These are phyloP conservation scores for Alouatta caraya DNA, from an alignment of 2,797 vertebrate genomes.

Conservation along the genomic window DNA sequence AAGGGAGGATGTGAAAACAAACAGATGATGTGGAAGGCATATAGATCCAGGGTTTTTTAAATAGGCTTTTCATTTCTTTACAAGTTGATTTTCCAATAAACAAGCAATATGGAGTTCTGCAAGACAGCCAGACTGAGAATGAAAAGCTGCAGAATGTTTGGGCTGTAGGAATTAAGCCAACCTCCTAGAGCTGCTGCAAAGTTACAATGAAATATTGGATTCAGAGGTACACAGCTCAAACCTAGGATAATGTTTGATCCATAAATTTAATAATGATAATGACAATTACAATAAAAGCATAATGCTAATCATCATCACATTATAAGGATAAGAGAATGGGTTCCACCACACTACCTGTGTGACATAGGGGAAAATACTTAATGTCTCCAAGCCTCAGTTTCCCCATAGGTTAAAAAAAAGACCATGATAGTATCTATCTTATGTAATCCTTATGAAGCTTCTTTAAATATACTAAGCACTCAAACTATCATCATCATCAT, in stretches of 20 bases:
- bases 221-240: background rate
- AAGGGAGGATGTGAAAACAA: conserved; percentile 51
- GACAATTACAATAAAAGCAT: background rate
- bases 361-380: background rate
- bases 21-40: conserved; percentile 15
- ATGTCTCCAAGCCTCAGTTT: background rate
- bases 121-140: background rate
- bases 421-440: too few relatives aligned
- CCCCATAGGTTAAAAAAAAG: background rate
- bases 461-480: background rate
- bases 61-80: conserved; percentile 42
- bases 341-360: background rate
- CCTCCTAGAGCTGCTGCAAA: background rate
- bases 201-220: background rate
- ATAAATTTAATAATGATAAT: background rate
- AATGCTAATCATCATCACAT: background rate
- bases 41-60: background rate
- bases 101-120: background rate
- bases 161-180: background rate
- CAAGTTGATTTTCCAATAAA: background rate
- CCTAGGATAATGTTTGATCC: background rate
- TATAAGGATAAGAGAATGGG: background rate
- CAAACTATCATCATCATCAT: background rate
- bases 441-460: background rate
- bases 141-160: background rate